These are phyloP conservation scores for Macropus fuliginosus DNA, from an alignment of 2,797 vertebrate genomes.

Conservation along the genomic window DNA sequence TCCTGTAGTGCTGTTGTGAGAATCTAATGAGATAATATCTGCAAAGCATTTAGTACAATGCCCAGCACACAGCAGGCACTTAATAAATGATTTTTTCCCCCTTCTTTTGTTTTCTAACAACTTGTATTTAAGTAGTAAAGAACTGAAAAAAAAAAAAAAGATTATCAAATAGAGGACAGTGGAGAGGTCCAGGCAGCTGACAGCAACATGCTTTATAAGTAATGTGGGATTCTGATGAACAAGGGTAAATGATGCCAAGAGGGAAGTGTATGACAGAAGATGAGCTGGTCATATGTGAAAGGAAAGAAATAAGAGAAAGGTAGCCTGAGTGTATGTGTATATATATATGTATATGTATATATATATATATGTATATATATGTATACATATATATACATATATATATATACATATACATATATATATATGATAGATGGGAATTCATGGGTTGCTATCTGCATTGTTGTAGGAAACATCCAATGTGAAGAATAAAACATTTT, in stretches of 20 bases:
- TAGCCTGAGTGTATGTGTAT: background rate
- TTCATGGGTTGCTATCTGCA: background rate
- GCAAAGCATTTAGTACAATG: background rate
- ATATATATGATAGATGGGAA: background rate
- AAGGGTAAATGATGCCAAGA: background rate
- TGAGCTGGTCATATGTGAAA: background rate
- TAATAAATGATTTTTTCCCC: background rate
- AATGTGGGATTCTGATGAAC: background rate
- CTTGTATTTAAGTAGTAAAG: background rate
- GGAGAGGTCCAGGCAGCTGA: background rate
- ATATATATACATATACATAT: background rate
- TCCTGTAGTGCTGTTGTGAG: background rate
- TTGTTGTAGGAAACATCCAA: background rate
- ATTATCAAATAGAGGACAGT: background rate
- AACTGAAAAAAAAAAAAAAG: background rate
- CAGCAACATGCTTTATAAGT: background rate
- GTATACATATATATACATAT: too few relatives aligned
- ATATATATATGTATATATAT: too few relatives aligned
- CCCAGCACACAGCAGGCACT: background rate
- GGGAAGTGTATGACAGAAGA: background rate
- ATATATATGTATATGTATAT: background rate
- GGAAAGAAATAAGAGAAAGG: background rate
- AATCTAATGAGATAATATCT: background rate
- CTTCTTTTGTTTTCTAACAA: background rate
- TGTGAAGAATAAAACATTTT: background rate